Percentiles rank a stretch among this genome's conserved stretches.
Evolutionary conservation across 2,888 invertebrate species (phyloP).

Genomic region (Dinocampus coccinellae): DNA sequence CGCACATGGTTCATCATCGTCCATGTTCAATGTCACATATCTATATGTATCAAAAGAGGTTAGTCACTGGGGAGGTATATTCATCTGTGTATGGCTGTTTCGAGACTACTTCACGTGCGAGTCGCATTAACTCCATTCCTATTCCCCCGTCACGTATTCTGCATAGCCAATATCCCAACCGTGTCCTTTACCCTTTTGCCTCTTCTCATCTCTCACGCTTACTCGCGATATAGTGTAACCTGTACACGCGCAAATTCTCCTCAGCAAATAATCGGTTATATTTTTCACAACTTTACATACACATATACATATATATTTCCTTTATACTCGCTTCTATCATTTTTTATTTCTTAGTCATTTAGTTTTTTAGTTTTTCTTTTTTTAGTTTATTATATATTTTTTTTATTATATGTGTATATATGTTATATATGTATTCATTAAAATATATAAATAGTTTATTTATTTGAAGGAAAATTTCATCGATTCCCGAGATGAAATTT

Average conservation of each 20-base stretch:
- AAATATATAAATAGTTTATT: no score
- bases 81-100: neutral
- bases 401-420: no score
- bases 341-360: no score
- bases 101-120: conserved; percentile 48
- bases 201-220: conserved; percentile 12
- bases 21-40: neutral
- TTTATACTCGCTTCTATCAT: no score
- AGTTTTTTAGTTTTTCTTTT: no score
- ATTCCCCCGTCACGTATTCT: conserved; percentile 58
- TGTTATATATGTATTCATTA: no score
- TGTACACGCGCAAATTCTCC: neutral
- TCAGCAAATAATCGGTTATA: neutral
- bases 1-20: neutral
- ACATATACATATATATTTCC: no score
- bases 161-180: conserved; percentile 60
- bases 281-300: neutral
- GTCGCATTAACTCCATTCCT: conserved; percentile 46
- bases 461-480: no score
- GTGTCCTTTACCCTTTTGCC: conserved; percentile 10
- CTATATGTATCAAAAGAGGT: neutral
- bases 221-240: neutral
- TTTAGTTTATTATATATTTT: no score
- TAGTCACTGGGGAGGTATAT: conserved; percentile 2
- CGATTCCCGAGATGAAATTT: no score